A percentile compares a stretch with the other conserved stretches of the same genome.
phyloP scores from a whole-genome alignment of 2,888 invertebrate genomes.

The Chloromyia formosa region DNA sequence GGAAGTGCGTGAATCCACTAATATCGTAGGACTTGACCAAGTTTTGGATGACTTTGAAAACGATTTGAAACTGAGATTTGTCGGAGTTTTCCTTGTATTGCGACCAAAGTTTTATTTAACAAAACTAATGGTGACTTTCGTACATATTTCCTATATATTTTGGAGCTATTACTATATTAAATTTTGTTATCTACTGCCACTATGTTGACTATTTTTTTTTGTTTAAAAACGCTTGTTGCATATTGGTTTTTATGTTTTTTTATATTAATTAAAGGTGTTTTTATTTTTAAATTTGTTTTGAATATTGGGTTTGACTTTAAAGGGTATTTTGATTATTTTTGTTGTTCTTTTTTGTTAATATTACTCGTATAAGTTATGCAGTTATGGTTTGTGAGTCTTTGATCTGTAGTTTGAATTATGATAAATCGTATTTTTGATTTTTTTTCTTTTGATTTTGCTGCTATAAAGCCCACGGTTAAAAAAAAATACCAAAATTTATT shows the following conservation, averaged over 20 bases:
- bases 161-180: too few relatives aligned
- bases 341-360: too few relatives aligned
- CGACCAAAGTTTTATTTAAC: neutral
- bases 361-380: too few relatives aligned
- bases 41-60: slow-evolving; percentile 34
- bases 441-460: slow-evolving; percentile 62
- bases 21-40: too few relatives aligned
- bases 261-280: slow-evolving; percentile 18
- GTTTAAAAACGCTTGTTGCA: too few relatives aligned
- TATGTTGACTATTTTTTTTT: too few relatives aligned
- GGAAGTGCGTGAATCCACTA: neutral
- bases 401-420: slow-evolving; percentile 41
- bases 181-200: too few relatives aligned
- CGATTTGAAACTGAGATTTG: slow-evolving; percentile 14
- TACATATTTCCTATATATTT: too few relatives aligned
- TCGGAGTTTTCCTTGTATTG: neutral
- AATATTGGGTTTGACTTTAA: neutral
- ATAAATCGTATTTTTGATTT: slow-evolving; percentile 40
- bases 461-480: slow-evolving; percentile 60
- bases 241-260: slow-evolving; percentile 6
- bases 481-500: neutral
- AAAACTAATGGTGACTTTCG: too few relatives aligned
- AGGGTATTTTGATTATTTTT: too few relatives aligned
- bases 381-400: slow-evolving; percentile 29
- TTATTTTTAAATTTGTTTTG: slow-evolving; percentile 1